Base-by-base conservation (phyloP, 1,140 invertebrate genomes). In the Pseudomyrmex gracilis region DNA sequence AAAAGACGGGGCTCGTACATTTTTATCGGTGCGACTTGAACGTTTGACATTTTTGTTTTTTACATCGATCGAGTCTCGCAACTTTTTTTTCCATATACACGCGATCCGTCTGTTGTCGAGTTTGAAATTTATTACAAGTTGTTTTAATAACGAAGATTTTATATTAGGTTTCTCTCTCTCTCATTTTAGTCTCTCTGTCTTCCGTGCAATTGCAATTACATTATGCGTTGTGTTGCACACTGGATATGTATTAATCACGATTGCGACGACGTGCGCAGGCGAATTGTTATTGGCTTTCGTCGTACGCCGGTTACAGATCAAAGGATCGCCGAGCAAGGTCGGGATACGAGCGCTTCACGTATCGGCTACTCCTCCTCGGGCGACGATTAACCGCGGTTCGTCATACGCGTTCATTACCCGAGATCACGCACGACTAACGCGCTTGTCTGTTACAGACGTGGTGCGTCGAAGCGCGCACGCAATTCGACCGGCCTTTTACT, bases 341-440 rank as follows among this genome's bases (percentile, higher is more conserved):
- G 64, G 47, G 7, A 34, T 0, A 4, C 34, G 63, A 45, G 66
- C 64, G 53, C 53, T 80, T 70, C 66, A 58, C 76, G 64, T 80
- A 64, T 80, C 64, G 76, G n/a, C 66, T 64, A 58, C 20, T 80
- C 76, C 76, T 80, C 64, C 64, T 34, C 34, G 53, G 76, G 53
- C 76, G 76, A 80, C 43, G 76, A 80, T 80, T 80, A 80, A 43
- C 76, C 76, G 66, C 76, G 49, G 64, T 70, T 80, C 76, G 53
- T 70, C 66, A 17, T 80, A 34, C 5, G 76, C 64, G 64, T 70
- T 80, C 64, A 80, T 80, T 80, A 80, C 53, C 66, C 53, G 63
- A 68, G 34, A 53, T 43, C 49, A 80, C 53, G 66, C 66, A 58
- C 53, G 76, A 80, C 15, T 80, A 70, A 80, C 66, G 74, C 34